These are phyloP conservation scores for Typhlomys cinereus DNA, from an alignment of 2,113 vertebrate species.

Conservation along the genomic window DNA sequence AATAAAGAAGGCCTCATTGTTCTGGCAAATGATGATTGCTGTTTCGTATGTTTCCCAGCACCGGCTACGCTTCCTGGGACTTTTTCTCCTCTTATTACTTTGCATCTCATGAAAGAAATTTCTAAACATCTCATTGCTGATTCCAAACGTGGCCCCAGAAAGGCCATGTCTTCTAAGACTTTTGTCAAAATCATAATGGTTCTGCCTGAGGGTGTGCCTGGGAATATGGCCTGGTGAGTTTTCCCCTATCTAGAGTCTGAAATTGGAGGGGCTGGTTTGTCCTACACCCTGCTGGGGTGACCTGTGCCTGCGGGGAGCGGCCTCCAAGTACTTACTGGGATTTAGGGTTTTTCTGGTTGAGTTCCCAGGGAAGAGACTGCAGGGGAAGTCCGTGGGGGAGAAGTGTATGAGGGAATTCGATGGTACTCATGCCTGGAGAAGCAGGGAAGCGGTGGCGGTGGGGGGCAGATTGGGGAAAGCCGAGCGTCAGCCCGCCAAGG, in stretches of 20 bases:
- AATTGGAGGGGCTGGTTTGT: neutral
- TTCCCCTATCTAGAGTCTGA: neutral
- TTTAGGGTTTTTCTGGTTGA: neutral
- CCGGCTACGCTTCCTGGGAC: constrained; percentile 13
- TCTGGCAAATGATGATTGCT: constrained; percentile 46
- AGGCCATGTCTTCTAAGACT: neutral
- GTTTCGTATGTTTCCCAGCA: constrained; percentile 39
- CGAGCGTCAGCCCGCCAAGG: neutral
- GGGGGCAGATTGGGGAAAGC: rapidly evolving
- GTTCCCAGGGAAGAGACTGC: neutral
- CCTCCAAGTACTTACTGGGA: too few relatives aligned
- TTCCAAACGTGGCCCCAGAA: constrained; percentile 1
- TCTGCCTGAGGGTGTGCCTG: neutral
- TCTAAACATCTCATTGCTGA: constrained; percentile 42
- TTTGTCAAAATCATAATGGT: neutral
- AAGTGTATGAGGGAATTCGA: neutral
- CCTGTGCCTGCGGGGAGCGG: neutral
- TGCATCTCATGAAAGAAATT: constrained; percentile 25
- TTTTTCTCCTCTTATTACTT: constrained; percentile 59
- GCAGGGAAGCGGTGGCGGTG: too few relatives aligned
- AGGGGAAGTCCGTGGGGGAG: too few relatives aligned
- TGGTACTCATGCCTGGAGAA: neutral
- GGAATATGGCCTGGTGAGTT: neutral
- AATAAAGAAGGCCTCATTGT: constrained; percentile 9
- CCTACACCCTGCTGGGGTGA: neutral